Evolutionary conservation across 2,888 invertebrate genomes (phyloP), one percentile per base, ranked within the genome.

Genomic region (Furcula furcula): DNA sequence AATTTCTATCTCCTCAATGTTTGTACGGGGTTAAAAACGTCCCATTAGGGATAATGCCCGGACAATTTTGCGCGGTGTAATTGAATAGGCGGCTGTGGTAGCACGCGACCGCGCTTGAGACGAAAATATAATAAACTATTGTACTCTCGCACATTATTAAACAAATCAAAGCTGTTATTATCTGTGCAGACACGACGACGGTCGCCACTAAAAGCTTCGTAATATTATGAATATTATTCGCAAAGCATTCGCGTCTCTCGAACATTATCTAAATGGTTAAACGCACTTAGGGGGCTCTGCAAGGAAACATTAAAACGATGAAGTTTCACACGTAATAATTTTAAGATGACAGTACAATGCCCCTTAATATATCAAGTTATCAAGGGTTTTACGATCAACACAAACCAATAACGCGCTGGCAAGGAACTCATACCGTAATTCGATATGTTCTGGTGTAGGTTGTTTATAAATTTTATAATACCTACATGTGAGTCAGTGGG

Each of bases 41-140:
- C 68, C 79, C 83, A 85, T 86, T 85, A 86, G 70, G 78, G 78
- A 70, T 69, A 76, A 75, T 65, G 71, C 76, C 64, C 63, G 73
- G 81, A 80, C 85, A 81, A 79, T 83, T 76, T 78, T 62, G 80
- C 71, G 76, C 71, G 67, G 65, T 65, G 65, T 86, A 86, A 87
- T 88, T 87, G 84, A 87, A 87, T 82, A 78, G 84, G 83, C 82
- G 80, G 74, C 65, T 73, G 79, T 76, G 76, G 73, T 61, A 59
- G 65, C 87, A 84, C 85, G 81, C 82, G 86, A 74, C 81, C 68
- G 47, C 56, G 49, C 63, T 51, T 50, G 56, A 51, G 55, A 67
- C 68, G 55, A 62, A 70, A 46, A 39, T 62, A 65, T 72, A 71
- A 76, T 79, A 68, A 72, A 75, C 70, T 72, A 75, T 76, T 77